These are phyloP conservation scores for Chiloscyllium plagiosum DNA, from an alignment of 2,113 vertebrate genomes.

Conservation along the genomic window DNA sequence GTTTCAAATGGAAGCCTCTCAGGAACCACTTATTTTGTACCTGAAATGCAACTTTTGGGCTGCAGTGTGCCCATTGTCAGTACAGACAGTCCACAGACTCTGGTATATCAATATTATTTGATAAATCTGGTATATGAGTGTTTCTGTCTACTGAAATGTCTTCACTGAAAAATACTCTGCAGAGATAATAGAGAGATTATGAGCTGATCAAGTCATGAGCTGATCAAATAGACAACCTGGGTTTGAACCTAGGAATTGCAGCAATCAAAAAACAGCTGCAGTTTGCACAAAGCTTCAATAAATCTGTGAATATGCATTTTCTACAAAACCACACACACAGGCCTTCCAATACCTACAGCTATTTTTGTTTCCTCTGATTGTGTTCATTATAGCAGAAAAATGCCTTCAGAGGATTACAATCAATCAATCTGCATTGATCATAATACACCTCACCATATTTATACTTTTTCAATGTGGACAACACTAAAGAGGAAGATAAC, in stretches of 20 bases:
- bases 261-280: neutral
- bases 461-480: neutral
- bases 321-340: neutral
- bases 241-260: neutral
- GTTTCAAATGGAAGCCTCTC: neutral
- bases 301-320: neutral
- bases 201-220: neutral
- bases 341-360: neutral
- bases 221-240: neutral
- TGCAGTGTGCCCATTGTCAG: neutral
- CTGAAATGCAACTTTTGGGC: neutral
- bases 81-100: neutral
- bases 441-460: neutral
- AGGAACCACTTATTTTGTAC: neutral
- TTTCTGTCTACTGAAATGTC: neutral
- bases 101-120: neutral
- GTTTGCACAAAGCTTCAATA: neutral
- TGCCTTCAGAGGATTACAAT: neutral
- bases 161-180: neutral
- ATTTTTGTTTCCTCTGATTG: neutral
- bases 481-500: neutral
- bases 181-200: neutral
- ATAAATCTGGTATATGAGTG: neutral
- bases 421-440: neutral
- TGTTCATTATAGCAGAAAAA: neutral